Base-by-base conservation (phyloP, 2,113 vertebrate species). In the Monopterus albus region DNA sequence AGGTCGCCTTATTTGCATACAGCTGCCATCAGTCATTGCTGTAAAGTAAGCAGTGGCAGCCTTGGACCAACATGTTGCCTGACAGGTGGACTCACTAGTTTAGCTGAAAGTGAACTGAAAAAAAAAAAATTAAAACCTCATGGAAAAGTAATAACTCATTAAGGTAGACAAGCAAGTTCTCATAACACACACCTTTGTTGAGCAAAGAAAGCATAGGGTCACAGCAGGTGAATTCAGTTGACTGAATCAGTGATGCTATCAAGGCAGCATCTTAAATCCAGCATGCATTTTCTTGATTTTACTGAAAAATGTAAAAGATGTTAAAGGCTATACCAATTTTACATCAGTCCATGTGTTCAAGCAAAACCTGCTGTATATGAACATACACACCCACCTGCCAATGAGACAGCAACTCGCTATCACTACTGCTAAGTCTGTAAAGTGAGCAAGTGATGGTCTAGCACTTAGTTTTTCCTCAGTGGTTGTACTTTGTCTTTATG, bases 1-100 rank as follows among this genome's bases (percentile, higher is more conserved):
- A 69, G 58, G 60, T 73, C 52, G 6, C 40, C 72, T 78, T 11
- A 86, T 91, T 91, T 91, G 81, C 87, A 87, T 88, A 87, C 83
- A 90, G 83, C 70, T 86, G 85, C 59, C 58, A n/a, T 23, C 59
- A 73, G 76, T 12, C 74, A 58, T 17, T 1, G 69, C 45, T 65
- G 38, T 29, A 45, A 40, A 56, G 60, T 49, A 56, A 78, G 50
- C 42, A 45, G 17, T 17, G 45, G n/a, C 55, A 31, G 51, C 14
- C 21, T 28, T 13, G 29, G 23, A 42, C 4, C 25, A 42, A 36
- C 40, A 43, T 39, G 23, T 40, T 38, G 15, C 21, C 63, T 70
- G 33, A 47, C 28, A 18, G 2, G 33, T 46, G 33, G n/a, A 62
- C 50, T 45, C 47, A 28, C 49, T 21, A 14, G 39, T 51, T 45